Evolutionary conservation across 2,888 invertebrate genomes (phyloP), one percentile per base, ranked within the genome.

Genomic region (Sphaerophoria taeniata): DNA sequence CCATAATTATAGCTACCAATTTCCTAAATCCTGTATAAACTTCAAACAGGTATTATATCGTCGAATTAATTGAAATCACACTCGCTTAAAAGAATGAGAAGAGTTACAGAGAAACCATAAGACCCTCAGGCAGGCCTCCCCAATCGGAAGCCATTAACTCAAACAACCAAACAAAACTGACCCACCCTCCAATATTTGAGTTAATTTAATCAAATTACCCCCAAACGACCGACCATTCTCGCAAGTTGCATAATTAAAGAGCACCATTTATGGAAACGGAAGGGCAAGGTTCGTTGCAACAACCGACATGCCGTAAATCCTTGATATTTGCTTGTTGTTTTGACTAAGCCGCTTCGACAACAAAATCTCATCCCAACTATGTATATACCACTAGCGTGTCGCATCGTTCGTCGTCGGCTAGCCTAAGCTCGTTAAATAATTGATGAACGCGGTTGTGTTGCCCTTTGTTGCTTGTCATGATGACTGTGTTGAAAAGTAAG

Each of bases 241-340:
- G 71, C 84, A 70, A 80, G 36, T 53, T 33, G 71, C 60, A 75
- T 84, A 75, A 84, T 84, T 84, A 84, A 84, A 84, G 84, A 80
- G 61, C 55, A 55, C 71, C 60, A 39, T n/a, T n/a, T 74, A 70
- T 71, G 67, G 69, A 79, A 84, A 80, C 80, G 80, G 72, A 76
- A 80, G 84, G 71, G 56, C 45, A 56, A 31, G 24, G 14, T 24
- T 24, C 2, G 24, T 24, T 24, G 9, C 43, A 11, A 43, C 43
- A 9, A 43, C 43, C 33, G 65, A 14, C 75, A 75, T 67, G 67
- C 73, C 74, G 79, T 79, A 74, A 79, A 75, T 84, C 83, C 83
- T 79, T 84, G 71, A 71, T 79, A 67, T 84, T 79, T 84, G 75
- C 84, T 84, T 80, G 75, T 84, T 80, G 75, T 80, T 84, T 84